Base-by-base conservation (phyloP, 1,140 invertebrate species). In the Heliconius hewitsoni region DNA sequence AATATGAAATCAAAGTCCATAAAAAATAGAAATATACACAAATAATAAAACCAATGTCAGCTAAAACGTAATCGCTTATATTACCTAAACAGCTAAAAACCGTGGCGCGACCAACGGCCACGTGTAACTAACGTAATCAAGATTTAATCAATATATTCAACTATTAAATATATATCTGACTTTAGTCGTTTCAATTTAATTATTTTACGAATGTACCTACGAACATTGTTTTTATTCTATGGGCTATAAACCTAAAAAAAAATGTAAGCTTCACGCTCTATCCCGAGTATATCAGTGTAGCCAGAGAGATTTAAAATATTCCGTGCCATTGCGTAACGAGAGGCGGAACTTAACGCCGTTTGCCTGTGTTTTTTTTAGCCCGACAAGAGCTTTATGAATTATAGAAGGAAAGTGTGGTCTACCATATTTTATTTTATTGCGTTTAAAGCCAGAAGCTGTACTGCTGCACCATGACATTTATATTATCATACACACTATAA, bases 101-200 rank as follows among this genome's bases (percentile, higher is more conserved):
- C 60, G 60, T 66, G 60, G 60, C 60, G 60, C 60, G 60, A 66
- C 60, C 60, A 66, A 66, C 27, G 60, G 4, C 30, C 60, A 66
- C 27, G 60, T 66, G 60, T 27, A 30, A 66, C 60, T 66, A 66
- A 66, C 13, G 60, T 5, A 30, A 30, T 66, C 27, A 30, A 66
- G 23, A 66, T 30, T 66, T 30, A 66, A 66, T 66, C 60, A 30
- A 66, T 30, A 4, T 30, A 13, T 66, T 66, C 23, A 16, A 66
- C 9, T 66, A 30, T 27, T 66, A 27, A 30, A 66, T 30, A n/a
- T 30, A 2, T 8, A 27, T n/a, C 9, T 27, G 60, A 4, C 27
- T 66, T 27, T 66, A 16, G 9, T 66, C 23, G 11, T 66, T 66
- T 30, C 11, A 30, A 66, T 16, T 66, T 11, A 27, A 11, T n/a